Percentiles rank a stretch among this genome's conserved stretches.
Conservation (phyloP, 2,797 vertebrate genomes). For the Anomalospiza imberbis region DNA sequence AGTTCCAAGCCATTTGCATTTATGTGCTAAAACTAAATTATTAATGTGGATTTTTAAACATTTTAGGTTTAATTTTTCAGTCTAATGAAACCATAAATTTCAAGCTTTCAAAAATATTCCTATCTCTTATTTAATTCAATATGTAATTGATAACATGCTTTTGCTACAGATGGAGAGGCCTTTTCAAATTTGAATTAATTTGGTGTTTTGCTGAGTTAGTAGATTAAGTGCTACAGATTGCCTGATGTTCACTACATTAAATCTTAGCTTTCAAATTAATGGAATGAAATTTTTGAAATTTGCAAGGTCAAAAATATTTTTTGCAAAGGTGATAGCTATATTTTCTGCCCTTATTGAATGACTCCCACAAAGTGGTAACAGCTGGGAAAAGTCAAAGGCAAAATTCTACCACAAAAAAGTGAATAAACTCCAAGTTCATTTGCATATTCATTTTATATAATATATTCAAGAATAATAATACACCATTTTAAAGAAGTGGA, state of each 20-base stretch:
- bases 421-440: neutral
- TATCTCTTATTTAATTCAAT: conserved; percentile 65
- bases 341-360: neutral
- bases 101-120: conserved; percentile 45
- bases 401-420: neutral
- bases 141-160: conserved; percentile 65
- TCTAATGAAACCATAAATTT: conserved; percentile 74
- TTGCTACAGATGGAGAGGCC: conserved; percentile 35
- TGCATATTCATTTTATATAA: neutral
- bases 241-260: neutral
- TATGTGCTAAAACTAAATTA: conserved; percentile 72
- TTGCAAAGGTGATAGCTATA: neutral
- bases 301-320: conserved; percentile 3
- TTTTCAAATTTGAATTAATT: conserved; percentile 65
- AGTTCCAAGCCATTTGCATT: conserved; percentile 71
- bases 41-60: conserved; percentile 70
- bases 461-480: neutral
- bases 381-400: neutral
- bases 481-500: neutral
- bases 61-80: conserved; percentile 75
- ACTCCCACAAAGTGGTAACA: neutral
- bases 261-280: conserved; percentile 9
- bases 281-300: conserved; percentile 5
- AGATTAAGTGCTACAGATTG: conserved; percentile 27
- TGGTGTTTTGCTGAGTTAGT: conserved; percentile 12